phyloP scores from a whole-genome alignment of 2,888 invertebrate genomes.

The Amphiduros pacificus region DNA sequence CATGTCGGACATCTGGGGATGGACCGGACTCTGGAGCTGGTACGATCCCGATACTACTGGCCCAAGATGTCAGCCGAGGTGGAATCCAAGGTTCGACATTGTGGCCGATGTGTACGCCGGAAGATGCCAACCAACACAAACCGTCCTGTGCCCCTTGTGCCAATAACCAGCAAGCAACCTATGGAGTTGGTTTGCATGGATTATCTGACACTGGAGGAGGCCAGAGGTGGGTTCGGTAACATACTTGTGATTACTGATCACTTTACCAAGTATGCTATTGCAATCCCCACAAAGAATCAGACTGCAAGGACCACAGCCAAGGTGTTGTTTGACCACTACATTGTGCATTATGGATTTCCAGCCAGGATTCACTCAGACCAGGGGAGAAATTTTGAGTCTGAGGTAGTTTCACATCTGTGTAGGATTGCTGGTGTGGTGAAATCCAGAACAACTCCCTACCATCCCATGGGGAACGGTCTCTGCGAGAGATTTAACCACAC shows the following conservation, averaged over 20 bases:
- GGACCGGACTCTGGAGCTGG: background rate
- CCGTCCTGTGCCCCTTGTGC: too few relatives aligned
- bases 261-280: slow-evolving; percentile 25
- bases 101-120: too few relatives aligned
- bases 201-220: slow-evolving; percentile 22
- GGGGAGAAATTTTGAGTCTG: slow-evolving; percentile 6
- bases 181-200: slow-evolving; percentile 26
- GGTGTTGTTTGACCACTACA: slow-evolving; percentile 20
- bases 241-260: slow-evolving; percentile 28
- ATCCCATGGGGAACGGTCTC: slow-evolving; percentile 29
- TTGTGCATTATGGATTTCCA: slow-evolving; percentile 26
- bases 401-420: background rate
- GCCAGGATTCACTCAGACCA: slow-evolving; percentile 5
- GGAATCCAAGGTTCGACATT: too few relatives aligned
- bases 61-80: background rate
- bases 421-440: background rate
- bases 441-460: slow-evolving; percentile 16
- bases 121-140: too few relatives aligned
- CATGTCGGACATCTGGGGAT: background rate
- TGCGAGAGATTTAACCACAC: slow-evolving; percentile 26
- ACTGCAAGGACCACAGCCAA: slow-evolving; percentile 25
- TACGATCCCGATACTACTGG: background rate
- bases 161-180: slow-evolving; percentile 14
- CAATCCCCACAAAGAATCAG: slow-evolving; percentile 24
- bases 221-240: slow-evolving; percentile 19